Conservation (phyloP, 2,113 vertebrate species). For the Otolemur garnettii region DNA sequence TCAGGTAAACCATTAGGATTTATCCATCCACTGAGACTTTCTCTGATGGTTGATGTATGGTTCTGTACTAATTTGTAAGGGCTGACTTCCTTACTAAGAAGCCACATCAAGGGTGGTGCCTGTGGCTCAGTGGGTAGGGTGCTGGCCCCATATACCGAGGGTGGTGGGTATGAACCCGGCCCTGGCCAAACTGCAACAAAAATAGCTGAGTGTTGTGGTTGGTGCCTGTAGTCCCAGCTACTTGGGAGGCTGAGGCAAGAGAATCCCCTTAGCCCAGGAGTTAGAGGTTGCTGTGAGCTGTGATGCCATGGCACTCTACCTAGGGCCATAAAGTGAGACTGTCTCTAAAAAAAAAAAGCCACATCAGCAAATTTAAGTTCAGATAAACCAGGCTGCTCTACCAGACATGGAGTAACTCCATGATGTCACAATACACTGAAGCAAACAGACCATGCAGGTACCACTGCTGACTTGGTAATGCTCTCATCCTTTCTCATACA, state of each 20-base stretch:
- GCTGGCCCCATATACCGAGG: too few relatives aligned
- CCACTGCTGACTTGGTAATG: neutral
- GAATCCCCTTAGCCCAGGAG: too few relatives aligned
- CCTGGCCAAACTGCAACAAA: too few relatives aligned
- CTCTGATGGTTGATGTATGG: neutral
- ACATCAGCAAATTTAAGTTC: constrained; percentile 28
- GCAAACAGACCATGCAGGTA: neutral
- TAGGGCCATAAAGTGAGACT: too few relatives aligned
- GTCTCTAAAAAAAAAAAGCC: neutral
- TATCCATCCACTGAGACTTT: neutral
- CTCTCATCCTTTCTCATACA: neutral
- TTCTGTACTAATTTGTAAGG: neutral
- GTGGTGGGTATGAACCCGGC: too few relatives aligned
- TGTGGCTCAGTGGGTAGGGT: too few relatives aligned
- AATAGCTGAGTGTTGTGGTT: too few relatives aligned
- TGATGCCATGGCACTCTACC: too few relatives aligned
- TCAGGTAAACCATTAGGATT: neutral
- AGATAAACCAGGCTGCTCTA: neutral
- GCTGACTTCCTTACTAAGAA: constrained; percentile 21
- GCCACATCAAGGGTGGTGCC: too few relatives aligned
- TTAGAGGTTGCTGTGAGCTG: too few relatives aligned
- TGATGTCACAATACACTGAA: neutral
- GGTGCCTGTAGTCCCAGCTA: too few relatives aligned
- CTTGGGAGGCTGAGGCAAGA: too few relatives aligned
- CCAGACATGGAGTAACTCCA: neutral